Base-by-base conservation (phyloP, 2,797 vertebrate species). In the Acanthiza pusilla region DNA sequence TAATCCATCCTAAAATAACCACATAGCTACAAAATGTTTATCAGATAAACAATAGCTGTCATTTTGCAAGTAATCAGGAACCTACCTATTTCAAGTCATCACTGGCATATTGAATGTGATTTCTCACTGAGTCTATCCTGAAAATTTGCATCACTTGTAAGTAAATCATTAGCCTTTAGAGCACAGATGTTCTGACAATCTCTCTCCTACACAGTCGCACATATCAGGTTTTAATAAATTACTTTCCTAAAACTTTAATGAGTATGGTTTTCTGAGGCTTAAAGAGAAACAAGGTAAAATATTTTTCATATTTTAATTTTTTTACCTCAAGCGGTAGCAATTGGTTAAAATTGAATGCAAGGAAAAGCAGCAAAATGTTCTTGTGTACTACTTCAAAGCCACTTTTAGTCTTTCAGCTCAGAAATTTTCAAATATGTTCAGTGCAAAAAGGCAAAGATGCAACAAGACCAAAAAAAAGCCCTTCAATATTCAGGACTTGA, bases 401-500 rank as follows among this genome's bases (percentile, higher is more conserved):
- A 51, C 43, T 86, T 29, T 84, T 43, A 38, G 6, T 36, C 9
- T 71, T 80, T 7, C 21, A 55, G 27, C 5, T 84, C 22, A 60
- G 36, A 92, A 77, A 86, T 63, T 77, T 62, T 77, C 21, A 60
- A 84, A 66, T 38, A 38, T 5, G 5, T 51, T 73, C 3, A 4
- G 5, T 60, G n/a, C 2, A 63, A 90, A 71, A 71, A 58, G 1
- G 18, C 4, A 75, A 70, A 38, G 19, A 47, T 38, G 5, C 5
- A 65, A 51, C 7, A 83, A 63, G 54, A 3, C 3, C 2, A 5
- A 0, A 3, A 34, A n/a, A 22, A 1, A 21, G 18, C 12, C 2
- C 18, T 45, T 20, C 8, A 30, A 61, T 84, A 53, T n/a, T 55
- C 16, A 53, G 7, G 34, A 2, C 15, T 86, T 61, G 7, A 67